Base-by-base conservation (phyloP, 2,797 vertebrate genomes). In the Sebastes iracundus region DNA sequence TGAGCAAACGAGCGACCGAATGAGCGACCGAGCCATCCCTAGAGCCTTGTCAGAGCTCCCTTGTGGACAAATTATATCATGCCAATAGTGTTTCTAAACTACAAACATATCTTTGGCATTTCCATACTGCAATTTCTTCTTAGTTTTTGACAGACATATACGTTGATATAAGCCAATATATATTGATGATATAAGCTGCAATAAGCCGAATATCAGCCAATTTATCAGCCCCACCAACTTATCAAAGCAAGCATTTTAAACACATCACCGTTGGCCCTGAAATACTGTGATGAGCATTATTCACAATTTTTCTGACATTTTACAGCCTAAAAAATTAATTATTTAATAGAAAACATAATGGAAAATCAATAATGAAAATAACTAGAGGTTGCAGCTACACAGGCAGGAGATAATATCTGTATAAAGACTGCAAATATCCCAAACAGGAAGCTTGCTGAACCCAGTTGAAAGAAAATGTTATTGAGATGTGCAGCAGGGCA, bases 401-500 rank as follows among this genome's bases (percentile, higher is more conserved):
- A 77, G 30, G 27, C 42, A 22, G 55, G 30, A 59, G 62, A 80
- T 75, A 74, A 73, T 67, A 14, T 28, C 3, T 2, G 14, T 60
- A 72, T 70, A 68, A 86, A 79, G 27, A 72, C 20, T n/a, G 53
- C 30, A 73, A 82, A 77, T 77, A 80, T 59, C 42, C 64, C 65
- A 84, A 73, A 74, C 53, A 87, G 69, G 70, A 72, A 75, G 73
- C 69, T 64, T 73, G 25, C 74, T 80, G 62, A 82, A 72, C 55
- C 25, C 71, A 76, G 61, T 22, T 74, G 49, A 87, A 79, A 85
- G 62, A 70, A 91, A 83, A 69, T 62, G 67, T 85, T 81, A 81
- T 80, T 88, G 76, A 92, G 83, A 89, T 82, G 72, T 81, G 79
- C 81, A 87, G 86, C 83, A 74, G 73, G 52, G 83, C 72, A 75